Evolutionary conservation across 92 coral and sea anemone genomes (phyloP), one percentile per base, ranked within the genome.

Genomic region (Actinostola sp.): DNA sequence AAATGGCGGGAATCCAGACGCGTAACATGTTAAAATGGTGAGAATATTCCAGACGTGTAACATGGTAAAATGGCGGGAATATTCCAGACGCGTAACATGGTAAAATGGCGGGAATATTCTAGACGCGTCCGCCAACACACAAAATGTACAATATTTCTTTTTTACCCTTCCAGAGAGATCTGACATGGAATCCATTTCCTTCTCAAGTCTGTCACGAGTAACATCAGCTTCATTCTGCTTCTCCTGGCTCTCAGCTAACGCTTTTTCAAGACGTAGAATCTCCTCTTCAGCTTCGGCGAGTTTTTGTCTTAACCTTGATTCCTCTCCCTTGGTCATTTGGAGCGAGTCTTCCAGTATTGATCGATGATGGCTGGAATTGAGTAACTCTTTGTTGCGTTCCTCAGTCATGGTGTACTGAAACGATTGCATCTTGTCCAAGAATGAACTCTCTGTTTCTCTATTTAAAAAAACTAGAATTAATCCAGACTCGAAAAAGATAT

Each of bases 271-370:
- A 19, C 99, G 89, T 26, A 92, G 81, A 38, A 95, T 92, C 69
- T 95, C 97, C 80, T 92, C 99, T 45, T 95, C 99, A 1, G 94
- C 93, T 65, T 95, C 99, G 21, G 72, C 71, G 27, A 95, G 86
- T 67, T 91, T 92, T 52, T 82, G 91, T 49, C 90, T 88, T 0
- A 82, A 69, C 26, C 99, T 72, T 12, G 63, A 83, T 39, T 95
- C 99, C 43, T 95, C 99, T n/a, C 87, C 74, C 68, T 92, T 95
- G n/a, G 93, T 92, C 36, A 66, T 78, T 29, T 69, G 72, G 30
- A 95, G 85, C 20, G 92, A 83, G 64, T 87, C 90, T 75, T 95
- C 99, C 15, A 95, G 83, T 62, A 85, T 54, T 46, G 97, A 87
- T 50, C 91, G 86, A 49, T 88, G 97, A 14, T 86, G 91, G 45